phyloP scores from a whole-genome alignment of 2,888 invertebrate genomes.

The Xestia ashworthii region DNA sequence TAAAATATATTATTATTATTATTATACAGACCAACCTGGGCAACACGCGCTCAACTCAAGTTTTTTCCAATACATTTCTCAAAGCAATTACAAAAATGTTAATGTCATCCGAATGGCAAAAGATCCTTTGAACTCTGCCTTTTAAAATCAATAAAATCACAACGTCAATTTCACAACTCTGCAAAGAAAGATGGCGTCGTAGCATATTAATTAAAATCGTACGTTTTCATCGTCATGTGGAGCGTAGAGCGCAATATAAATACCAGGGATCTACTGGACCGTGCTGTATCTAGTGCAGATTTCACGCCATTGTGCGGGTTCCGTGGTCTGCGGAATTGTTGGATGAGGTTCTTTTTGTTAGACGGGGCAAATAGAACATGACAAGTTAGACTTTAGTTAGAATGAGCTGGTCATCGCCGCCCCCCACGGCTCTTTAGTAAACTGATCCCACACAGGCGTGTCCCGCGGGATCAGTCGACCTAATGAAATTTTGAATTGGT shows the following conservation, averaged over 20 bases:
- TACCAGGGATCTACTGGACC: slow-evolving; percentile 43
- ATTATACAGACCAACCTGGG: too few relatives aligned
- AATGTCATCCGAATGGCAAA: background rate
- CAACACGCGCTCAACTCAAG: too few relatives aligned
- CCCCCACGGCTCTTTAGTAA: too few relatives aligned
- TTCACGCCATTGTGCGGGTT: slow-evolving; percentile 21
- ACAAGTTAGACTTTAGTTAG: background rate
- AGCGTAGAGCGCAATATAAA: slow-evolving; percentile 49
- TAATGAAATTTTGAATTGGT: too few relatives aligned
- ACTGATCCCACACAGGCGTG: too few relatives aligned
- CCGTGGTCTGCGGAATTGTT: background rate
- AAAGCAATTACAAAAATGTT: too few relatives aligned
- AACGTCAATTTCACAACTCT: background rate
- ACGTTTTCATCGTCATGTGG: slow-evolving; percentile 40
- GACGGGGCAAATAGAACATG: background rate
- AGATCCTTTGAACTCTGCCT: background rate
- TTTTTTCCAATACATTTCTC: too few relatives aligned
- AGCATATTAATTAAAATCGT: slow-evolving; percentile 25
- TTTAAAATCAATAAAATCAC: background rate
- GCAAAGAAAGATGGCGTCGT: slow-evolving; percentile 24
- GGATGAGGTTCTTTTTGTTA: background rate
- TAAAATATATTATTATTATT: too few relatives aligned
- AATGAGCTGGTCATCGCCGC: background rate
- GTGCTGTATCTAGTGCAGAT: slow-evolving; percentile 4
- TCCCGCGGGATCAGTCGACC: too few relatives aligned